Base-by-base conservation (phyloP, 2,888 invertebrate species). In the Pristionchus entomophagus region DNA sequence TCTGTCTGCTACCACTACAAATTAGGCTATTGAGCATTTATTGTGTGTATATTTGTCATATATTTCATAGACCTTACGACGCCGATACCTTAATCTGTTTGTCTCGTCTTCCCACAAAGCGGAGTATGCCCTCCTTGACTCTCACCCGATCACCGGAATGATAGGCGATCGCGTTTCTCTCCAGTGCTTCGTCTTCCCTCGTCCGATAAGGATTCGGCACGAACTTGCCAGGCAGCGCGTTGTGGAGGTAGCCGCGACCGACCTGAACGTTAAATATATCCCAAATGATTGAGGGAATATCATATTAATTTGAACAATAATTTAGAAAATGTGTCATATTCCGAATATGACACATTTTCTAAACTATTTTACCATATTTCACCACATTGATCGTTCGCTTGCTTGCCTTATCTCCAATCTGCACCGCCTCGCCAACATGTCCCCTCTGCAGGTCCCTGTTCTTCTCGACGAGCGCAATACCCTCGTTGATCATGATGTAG, bases 41-140 rank as follows among this genome's bases (percentile, higher is more conserved):
- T n/a, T n/a, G n/a, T n/a, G n/a, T n/a, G n/a, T n/a, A n/a, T n/a
- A n/a, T n/a, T n/a, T n/a, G n/a, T n/a, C n/a, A n/a, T n/a, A 35
- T 32, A 29, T 65, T 69, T 38, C 0, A 69, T 38, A 19, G 35
- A n/a, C 32, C 17, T 32, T 41, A 35, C 45, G 4, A n/a, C n/a
- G n/a, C n/a, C n/a, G n/a, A n/a, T n/a, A 89, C 77, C 78, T 92
- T 92, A 0, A 89, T 69, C 84, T 90, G 91, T 35, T 88, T 87
- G 81, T 92, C 92, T 1, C 65, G 32, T 88, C 92, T 88, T 45
- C 90, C 91, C 26, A 90, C 62, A 77, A 82, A 92, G 29, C 59
- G 65, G 32, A 88, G 65, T n/a, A 51, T n/a, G 26, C 81, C 83
- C 19, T 41, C 35, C 45, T 45, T 69, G 45, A 84, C 14, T 29